phyloP scores from a whole-genome alignment of 2,113 vertebrate genomes.

The Eolophus roseicapilla region DNA sequence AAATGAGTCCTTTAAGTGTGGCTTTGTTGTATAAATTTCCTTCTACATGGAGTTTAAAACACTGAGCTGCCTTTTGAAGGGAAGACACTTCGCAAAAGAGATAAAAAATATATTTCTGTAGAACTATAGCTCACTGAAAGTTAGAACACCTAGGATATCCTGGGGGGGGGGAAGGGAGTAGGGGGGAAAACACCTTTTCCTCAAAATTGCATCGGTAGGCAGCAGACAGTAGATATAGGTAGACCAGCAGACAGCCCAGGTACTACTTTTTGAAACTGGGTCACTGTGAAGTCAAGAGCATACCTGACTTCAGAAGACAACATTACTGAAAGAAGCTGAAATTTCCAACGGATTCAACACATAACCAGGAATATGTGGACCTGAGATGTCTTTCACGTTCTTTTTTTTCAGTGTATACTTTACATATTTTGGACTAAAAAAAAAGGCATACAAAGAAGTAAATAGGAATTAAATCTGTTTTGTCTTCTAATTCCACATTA shows the following conservation, averaged over 20 bases:
- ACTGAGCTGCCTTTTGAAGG: not conserved
- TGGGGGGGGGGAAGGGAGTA: not conserved
- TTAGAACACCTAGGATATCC: not conserved
- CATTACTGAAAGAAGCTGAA: not conserved
- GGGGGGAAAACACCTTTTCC: not conserved
- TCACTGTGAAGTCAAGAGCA: not conserved
- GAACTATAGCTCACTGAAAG: not conserved
- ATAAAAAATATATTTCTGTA: not conserved
- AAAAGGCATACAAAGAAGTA: not conserved
- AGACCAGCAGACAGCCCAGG: not conserved
- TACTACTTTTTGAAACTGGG: not conserved
- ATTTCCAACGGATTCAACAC: not conserved
- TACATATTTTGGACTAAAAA: not conserved
- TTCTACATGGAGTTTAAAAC: not conserved
- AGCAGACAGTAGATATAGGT: not conserved
- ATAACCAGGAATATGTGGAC: not conserved
- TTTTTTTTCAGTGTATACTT: not conserved
- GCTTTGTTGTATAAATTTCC: not conserved
- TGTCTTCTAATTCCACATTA: not conserved
- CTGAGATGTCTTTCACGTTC: not conserved
- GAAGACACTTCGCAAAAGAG: not conserved
- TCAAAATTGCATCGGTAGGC: not conserved
- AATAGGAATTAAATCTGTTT: not conserved
- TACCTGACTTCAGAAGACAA: not conserved
- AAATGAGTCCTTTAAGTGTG: not conserved